These are phyloP conservation scores for Bombus polaris DNA, from an alignment of 1,140 invertebrate genomes.

Conservation along the genomic window DNA sequence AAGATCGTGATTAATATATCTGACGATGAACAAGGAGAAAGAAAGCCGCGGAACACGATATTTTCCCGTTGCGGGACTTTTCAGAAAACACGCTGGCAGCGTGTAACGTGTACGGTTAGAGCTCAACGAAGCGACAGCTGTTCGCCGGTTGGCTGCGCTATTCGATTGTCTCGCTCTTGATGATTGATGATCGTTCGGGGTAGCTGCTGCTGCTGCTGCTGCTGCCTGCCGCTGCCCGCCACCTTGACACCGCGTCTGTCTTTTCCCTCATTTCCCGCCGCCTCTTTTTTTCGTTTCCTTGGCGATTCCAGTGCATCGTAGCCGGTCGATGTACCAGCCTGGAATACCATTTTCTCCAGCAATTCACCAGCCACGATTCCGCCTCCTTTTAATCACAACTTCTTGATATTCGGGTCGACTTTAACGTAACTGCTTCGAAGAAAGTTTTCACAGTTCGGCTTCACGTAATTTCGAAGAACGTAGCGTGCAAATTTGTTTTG, in stretches of 20 bases:
- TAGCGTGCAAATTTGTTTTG: background rate
- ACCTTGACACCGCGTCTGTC: slow-evolving; percentile 66
- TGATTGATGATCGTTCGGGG: slow-evolving; percentile 83
- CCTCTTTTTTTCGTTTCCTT: slow-evolving; percentile 66
- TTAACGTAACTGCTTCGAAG: no score
- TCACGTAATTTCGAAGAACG: background rate
- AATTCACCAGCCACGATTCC: background rate
- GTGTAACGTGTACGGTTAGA: slow-evolving; percentile 74
- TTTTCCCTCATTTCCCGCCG: slow-evolving; percentile 69
- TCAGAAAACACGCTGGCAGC: slow-evolving; percentile 65
- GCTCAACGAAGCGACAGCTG: slow-evolving; percentile 81
- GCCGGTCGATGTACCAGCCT: slow-evolving; percentile 46
- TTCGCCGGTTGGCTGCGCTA: slow-evolving; percentile 79
- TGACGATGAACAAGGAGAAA: no score
- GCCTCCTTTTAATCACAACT: background rate
- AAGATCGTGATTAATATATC: slow-evolving; percentile 2
- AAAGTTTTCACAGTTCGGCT: background rate
- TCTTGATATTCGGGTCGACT: background rate
- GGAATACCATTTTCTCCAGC: slow-evolving; percentile 40
- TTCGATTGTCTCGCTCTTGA: slow-evolving; percentile 83
- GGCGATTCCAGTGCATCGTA: slow-evolving; percentile 58
- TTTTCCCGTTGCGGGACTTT: slow-evolving; percentile 30
- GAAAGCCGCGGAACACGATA: background rate
- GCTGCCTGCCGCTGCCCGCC: slow-evolving; percentile 64
- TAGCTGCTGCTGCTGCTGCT: slow-evolving; percentile 72